Percentiles rank a stretch among this genome's conserved stretches.
phyloP scores from a whole-genome alignment of 2,888 invertebrate species.

The Odontocerum albicorne region DNA sequence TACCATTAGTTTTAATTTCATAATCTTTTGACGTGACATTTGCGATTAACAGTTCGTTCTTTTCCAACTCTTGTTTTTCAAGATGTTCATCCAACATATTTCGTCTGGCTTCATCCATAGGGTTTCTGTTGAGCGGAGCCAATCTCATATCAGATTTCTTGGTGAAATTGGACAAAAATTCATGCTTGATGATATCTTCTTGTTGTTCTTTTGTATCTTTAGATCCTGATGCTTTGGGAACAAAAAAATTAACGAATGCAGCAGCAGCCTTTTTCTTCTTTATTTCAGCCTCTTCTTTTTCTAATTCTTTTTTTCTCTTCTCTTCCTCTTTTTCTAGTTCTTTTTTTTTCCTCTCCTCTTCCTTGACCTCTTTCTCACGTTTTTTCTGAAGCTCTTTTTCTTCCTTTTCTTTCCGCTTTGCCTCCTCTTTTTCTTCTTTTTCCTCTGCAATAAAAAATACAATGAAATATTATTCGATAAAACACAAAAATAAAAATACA shows the following conservation, averaged over 20 bases:
- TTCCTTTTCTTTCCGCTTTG: constrained; percentile 49
- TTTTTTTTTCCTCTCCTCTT: constrained; percentile 63
- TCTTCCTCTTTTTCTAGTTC: constrained; percentile 64
- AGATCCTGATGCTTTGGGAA: constrained; percentile 54
- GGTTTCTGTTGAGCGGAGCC: constrained; percentile 69
- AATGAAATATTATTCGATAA: no score
- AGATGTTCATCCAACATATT: constrained; percentile 55
- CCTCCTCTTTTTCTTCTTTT: constrained; percentile 45
- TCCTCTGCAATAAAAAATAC: constrained; percentile 17
- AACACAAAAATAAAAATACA: no score
- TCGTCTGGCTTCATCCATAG: constrained; percentile 57
- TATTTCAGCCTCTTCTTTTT: constrained; percentile 64
- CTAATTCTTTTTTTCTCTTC: constrained; percentile 63
- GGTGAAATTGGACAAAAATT: constrained; percentile 51
- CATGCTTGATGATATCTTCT: constrained; percentile 57
- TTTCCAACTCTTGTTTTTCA: constrained; percentile 45
- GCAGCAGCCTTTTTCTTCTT: constrained; percentile 78
- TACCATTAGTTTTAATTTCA: constrained; percentile 53
- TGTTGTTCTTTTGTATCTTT: constrained; percentile 47
- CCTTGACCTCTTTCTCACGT: constrained; percentile 53
- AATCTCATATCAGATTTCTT: constrained; percentile 87
- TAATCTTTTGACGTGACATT: constrained; percentile 58
- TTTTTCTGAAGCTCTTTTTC: constrained; percentile 44
- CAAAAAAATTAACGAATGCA: constrained; percentile 82
- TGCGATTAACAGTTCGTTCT: constrained; percentile 60